Percentiles rank a stretch among this genome's conserved stretches.
Conservation (phyloP, 92 coral and sea anemone genomes). For the Parazoanthus darwini region DNA sequence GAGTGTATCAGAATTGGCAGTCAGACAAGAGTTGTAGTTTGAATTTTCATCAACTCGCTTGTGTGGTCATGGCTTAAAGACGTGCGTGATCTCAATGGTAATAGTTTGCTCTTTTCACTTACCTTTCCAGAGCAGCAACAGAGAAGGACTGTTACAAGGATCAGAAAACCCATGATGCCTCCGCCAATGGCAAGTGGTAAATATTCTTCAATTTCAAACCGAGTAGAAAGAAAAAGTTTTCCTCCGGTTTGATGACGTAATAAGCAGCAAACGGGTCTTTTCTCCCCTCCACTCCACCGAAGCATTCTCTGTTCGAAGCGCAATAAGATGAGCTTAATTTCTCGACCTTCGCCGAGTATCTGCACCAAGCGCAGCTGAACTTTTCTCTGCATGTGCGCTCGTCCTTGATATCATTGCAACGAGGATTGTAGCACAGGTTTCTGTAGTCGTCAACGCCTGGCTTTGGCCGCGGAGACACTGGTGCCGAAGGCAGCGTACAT, state of each 20-base stretch:
- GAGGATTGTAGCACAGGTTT: conserved; percentile 28
- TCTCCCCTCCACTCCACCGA: conserved; percentile 18
- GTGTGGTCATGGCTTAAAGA: too few relatives aligned
- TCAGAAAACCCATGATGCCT: background rate
- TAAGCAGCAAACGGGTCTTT: conserved; percentile 29
- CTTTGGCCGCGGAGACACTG: conserved; percentile 27
- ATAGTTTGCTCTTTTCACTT: background rate
- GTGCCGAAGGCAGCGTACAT: conserved; percentile 16
- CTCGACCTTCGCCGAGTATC: background rate
- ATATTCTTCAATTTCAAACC: conserved; percentile 28
- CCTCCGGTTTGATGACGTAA: conserved; percentile 6
- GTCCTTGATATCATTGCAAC: background rate
- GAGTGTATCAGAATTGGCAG: too few relatives aligned
- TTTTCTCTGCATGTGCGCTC: conserved; percentile 25
- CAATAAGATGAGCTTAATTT: conserved; percentile 13
- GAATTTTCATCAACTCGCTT: too few relatives aligned
- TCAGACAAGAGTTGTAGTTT: too few relatives aligned
- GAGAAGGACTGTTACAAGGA: background rate
- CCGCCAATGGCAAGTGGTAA: conserved; percentile 24
- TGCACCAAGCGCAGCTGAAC: conserved; percentile 40
- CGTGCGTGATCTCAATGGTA: background rate
- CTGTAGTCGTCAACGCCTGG: conserved; percentile 27
- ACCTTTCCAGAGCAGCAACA: conserved; percentile 29
- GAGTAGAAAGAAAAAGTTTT: background rate
- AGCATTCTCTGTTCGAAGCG: conserved; percentile 26